Conservation (phyloP, 92 coral and sea anemone species). For the Metridium senile region DNA sequence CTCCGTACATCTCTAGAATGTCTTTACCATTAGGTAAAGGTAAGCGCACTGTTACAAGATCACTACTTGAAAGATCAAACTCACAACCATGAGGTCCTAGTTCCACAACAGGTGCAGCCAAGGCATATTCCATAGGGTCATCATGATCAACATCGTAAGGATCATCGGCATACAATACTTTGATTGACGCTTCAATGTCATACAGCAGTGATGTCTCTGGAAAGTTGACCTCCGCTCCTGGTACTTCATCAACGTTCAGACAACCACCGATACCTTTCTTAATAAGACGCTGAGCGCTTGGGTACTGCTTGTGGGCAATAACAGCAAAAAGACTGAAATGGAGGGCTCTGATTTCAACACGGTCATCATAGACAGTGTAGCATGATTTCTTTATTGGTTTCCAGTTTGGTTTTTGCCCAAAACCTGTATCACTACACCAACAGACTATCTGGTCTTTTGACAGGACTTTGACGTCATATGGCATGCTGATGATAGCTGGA, state of each 20-base stretch:
- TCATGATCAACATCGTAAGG: conserved; percentile 90
- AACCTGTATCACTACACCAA: conserved; percentile 84
- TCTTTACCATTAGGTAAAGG: conserved; percentile 87
- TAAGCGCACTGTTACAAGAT: conserved; percentile 85
- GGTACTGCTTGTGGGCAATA: conserved; percentile 83
- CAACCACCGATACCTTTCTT: conserved; percentile 88
- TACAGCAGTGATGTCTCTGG: conserved; percentile 87
- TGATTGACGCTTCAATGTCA: conserved; percentile 89
- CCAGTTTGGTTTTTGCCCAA: conserved; percentile 78
- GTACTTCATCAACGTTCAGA: conserved; percentile 79
- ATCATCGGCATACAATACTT: conserved; percentile 89
- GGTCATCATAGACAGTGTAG: conserved; percentile 63
- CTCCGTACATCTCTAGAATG: conserved; percentile 71
- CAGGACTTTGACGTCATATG: conserved; percentile 60
- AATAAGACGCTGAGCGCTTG: conserved; percentile 79
- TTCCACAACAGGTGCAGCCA: conserved; percentile 89
- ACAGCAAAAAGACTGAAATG: conserved; percentile 94
- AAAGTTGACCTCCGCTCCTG: conserved; percentile 85
- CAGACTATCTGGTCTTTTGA: conserved; percentile 68
- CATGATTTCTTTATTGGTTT: conserved; percentile 51
- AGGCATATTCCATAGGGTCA: conserved; percentile 66
- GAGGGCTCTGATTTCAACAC: conserved; percentile 77
- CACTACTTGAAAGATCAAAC: conserved; percentile 67
- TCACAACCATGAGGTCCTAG: conserved; percentile 93
- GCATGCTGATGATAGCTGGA: conserved; percentile 88